Evolutionary conservation across 2,113 vertebrate genomes (phyloP).

Genomic region (Accipiter virgatus): DNA sequence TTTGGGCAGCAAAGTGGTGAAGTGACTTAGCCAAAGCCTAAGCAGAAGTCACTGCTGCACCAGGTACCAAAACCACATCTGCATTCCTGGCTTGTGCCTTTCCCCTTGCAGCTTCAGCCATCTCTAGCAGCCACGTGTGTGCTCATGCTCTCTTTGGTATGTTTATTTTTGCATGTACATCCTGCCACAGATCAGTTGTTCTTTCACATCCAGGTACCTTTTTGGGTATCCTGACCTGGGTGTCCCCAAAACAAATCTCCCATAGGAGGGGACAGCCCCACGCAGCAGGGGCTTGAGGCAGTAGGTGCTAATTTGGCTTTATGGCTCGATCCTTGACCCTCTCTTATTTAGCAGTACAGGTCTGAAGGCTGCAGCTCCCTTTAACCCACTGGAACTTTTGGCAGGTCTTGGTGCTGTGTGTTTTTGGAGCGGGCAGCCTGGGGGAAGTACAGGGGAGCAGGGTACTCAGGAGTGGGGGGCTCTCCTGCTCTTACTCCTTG

Average conservation of each 20-base stretch:
- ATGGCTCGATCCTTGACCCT: neutral
- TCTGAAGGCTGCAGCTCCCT: neutral
- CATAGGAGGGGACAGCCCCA: neutral
- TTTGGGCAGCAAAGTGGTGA: neutral
- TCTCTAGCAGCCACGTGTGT: accelerated
- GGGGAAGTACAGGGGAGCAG: no score
- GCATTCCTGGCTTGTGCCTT: neutral
- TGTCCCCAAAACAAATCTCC: neutral
- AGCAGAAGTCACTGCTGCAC: neutral
- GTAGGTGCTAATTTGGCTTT: neutral
- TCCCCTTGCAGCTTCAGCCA: accelerated
- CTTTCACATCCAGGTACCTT: neutral
- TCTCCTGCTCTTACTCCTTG: neutral
- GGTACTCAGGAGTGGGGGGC: accelerated
- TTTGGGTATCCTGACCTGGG: neutral
- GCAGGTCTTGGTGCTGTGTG: accelerated
- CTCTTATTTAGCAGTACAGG: neutral
- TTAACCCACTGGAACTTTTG: neutral
- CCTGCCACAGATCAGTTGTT: neutral
- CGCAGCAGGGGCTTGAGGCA: neutral
- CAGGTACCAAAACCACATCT: accelerated
- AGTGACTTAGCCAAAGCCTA: neutral
- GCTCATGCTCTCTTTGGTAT: accelerated
- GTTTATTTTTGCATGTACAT: neutral
- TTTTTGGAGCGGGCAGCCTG: neutral